Evolutionary conservation across 2,113 vertebrate genomes (phyloP).

Genomic region (Malaclemys terrapin): DNA sequence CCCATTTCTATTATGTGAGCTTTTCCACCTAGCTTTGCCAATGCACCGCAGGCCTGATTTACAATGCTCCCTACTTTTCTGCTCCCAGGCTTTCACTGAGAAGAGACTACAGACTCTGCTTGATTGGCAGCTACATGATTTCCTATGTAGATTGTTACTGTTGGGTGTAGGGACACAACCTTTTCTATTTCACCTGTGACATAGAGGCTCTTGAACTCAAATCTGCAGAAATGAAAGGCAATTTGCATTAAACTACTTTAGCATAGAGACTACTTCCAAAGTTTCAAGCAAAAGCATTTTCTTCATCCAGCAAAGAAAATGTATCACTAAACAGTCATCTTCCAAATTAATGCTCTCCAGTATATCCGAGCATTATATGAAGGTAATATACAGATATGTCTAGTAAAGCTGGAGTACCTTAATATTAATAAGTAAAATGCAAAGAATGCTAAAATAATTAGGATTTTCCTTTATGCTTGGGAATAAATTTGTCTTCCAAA

Average conservation of each 20-base stretch:
- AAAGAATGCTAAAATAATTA: neutral
- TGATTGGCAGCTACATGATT: neutral
- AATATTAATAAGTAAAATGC: neutral
- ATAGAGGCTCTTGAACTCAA: neutral
- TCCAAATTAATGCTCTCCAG: neutral
- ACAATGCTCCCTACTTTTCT: neutral
- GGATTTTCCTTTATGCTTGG: neutral
- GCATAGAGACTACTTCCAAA: neutral
- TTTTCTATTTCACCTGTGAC: neutral
- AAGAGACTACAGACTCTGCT: neutral
- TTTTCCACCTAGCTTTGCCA: neutral
- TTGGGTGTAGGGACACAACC: neutral
- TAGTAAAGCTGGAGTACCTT: neutral
- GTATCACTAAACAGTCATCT: neutral
- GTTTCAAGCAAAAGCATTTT: neutral
- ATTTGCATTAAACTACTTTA: neutral
- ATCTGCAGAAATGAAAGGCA: neutral
- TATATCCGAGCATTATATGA: neutral
- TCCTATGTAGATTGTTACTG: neutral
- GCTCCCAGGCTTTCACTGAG: neutral
- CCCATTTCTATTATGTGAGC: neutral
- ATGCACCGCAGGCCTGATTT: neutral
- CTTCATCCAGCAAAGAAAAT: neutral
- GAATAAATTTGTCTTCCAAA: neutral
- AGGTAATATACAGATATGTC: neutral